Evolutionary conservation across 2,797 vertebrate genomes (phyloP).

Genomic region (Enteromius thamalakanensis): DNA sequence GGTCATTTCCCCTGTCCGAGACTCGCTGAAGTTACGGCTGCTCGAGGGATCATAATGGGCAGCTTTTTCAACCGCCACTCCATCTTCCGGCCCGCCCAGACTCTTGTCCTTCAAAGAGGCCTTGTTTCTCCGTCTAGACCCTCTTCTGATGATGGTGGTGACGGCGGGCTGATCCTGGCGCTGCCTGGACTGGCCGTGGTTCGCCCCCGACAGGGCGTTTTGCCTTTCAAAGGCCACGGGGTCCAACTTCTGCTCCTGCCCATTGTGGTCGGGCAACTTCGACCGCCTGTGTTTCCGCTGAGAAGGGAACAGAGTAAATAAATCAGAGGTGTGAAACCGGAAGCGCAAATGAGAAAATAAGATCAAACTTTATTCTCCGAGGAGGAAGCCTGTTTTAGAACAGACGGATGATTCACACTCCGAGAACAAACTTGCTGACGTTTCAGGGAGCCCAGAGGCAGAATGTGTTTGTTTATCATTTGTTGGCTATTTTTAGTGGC

Average conservation of each 20-base stretch:
- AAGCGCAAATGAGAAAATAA: not conserved
- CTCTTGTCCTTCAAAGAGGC: conserved; percentile 67
- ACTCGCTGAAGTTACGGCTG: conserved; percentile 85
- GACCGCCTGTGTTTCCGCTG: conserved; percentile 87
- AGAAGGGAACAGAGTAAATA: conserved; percentile 31
- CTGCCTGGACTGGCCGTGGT: conserved; percentile 79
- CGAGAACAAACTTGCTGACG: conserved; percentile 6
- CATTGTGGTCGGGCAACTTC: conserved; percentile 87
- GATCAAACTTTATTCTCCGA: not conserved
- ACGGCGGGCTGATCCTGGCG: conserved; percentile 75
- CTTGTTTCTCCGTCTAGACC: conserved; percentile 74
- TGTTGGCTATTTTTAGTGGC: conserved; percentile 40
- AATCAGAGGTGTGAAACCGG: not conserved
- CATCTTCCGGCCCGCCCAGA: conserved; percentile 60
- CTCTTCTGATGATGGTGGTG: conserved; percentile 74
- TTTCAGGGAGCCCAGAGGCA: conserved; percentile 7
- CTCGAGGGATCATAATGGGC: conserved; percentile 80
- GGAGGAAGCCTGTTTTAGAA: not conserved
- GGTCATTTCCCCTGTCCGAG: conserved; percentile 62
- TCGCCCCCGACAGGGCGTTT: conserved; percentile 75
- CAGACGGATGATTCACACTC: conserved; percentile 16
- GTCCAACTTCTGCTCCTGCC: conserved; percentile 83
- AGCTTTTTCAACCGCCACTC: conserved; percentile 57
- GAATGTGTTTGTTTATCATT: not conserved
- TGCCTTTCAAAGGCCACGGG: conserved; percentile 80